Evolutionary conservation across 1,140 invertebrate species (phyloP), one percentile per base, ranked within the genome.

Genomic region (Trichoplusia ni): DNA sequence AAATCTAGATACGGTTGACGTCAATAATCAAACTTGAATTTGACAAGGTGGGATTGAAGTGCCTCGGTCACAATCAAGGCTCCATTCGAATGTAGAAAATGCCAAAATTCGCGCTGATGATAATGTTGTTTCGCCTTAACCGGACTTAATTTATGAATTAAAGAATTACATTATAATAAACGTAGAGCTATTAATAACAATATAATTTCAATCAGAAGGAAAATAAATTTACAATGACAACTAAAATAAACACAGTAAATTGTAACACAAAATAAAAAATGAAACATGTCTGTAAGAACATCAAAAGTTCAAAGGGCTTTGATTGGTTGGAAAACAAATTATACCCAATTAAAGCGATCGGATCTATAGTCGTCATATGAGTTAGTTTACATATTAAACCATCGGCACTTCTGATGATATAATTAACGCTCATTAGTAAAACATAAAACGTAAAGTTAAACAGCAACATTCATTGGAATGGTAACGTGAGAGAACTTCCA

Each of bases 341-440:
- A 66, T 67, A 65, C 16, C 61, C 53, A 70, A 75, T 75, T 67
- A 71, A 61, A 35, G 37, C 19, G 14, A 67, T 58, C 49, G 49
- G 33, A 29, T 11, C 40, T 42, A 21, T 59, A 33, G 54, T 27
- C 54, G 25, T 21, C 53, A 58, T 44, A 18, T 23, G 2, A 1
- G 47, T 33, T 56, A 37, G 51, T 59, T 54, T 54, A 27, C 33
- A 29, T 44, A 44, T 59, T 59, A 44, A 59, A 31, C 27, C 40
- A 59, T 16, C 23, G 54, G 38, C 54, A 59, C 25, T 31, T 31
- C 21, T 54, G 51, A 44, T 64, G 38, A 62, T 42, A 63, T 74
- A 76, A 82, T 82, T 80, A 77, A 73, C 42, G 54, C 71, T 80
- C 73, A 82, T 82, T 82, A 80, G 73, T 67, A 33, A 67, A 56